Base-by-base conservation (phyloP, 2,113 vertebrate genomes). In the Amia ocellicauda region DNA sequence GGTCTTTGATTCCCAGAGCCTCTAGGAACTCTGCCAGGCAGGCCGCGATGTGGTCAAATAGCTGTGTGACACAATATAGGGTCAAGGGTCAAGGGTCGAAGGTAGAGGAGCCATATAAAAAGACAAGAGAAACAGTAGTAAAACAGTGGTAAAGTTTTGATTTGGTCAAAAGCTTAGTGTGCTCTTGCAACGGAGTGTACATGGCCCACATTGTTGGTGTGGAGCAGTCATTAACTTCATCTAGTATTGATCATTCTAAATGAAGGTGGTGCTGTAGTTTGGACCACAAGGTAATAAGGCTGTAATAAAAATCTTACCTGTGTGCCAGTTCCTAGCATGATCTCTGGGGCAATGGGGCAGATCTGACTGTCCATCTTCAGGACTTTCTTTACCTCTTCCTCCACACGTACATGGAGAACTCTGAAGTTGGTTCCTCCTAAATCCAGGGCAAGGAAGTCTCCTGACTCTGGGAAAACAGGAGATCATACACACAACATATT, bases 341-440 rank as follows among this genome's bases (percentile, higher is more conserved):
- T 29, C 0, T 74, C 0, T 11, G 78, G 63, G 0, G 93, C 85
- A 42, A 95, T 86, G 56, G 79, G 14, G 0, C 91, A 97, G 73
- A 84, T 78, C 80, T 92, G 70, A 1, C 71, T 91, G 78, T 50
- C 67, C 64, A 91, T 90, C 43, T 11, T 75, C 58, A 91, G 72
- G 2, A 86, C 66, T 0, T 20, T 69, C 50, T 83, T 80, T 20
- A 77, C 49, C 0, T 69, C 75, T 0, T 88, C 87, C 0, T 16
- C 1, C 59, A 90, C 83, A 0, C 14, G 78, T 0, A 94, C 89
- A 16, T 88, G 76, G 49, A 96, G 83, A 31, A 97, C 92, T 0
- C 91, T 84, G 76, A 96, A 94, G 73, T 96, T 93, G 3, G 94
- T 96, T 1, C 93, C 93, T 0, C 93, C 93, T 0, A 97, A 80